Percentiles rank a stretch among this genome's conserved stretches.
Evolutionary conservation across 2,113 vertebrate species (phyloP).

Genomic region (Nerophis lumbriciformis): DNA sequence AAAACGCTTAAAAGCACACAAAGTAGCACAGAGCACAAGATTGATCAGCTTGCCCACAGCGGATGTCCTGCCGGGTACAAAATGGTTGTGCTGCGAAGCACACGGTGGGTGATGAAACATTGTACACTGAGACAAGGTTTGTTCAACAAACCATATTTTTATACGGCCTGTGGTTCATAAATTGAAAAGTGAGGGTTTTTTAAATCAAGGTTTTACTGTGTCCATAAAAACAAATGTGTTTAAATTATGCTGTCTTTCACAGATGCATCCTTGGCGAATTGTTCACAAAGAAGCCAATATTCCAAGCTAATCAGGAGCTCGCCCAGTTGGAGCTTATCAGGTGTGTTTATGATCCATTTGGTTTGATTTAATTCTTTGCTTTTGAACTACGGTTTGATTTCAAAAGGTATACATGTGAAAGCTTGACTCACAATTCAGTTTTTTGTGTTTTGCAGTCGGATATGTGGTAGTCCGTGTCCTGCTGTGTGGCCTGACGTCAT

Average conservation of each 20-base stretch:
- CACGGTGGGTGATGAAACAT: too few relatives aligned
- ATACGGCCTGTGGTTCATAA: too few relatives aligned
- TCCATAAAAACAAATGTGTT: background rate
- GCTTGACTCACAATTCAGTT: background rate
- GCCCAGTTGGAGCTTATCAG: conserved; percentile 98
- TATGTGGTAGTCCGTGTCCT: conserved; percentile 95
- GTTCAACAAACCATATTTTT: too few relatives aligned
- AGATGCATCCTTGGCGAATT: conserved; percentile 98
- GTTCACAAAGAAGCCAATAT: conserved; percentile 98
- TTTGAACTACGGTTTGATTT: background rate
- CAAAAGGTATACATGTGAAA: background rate
- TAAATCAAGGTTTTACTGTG: too few relatives aligned
- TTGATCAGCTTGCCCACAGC: too few relatives aligned
- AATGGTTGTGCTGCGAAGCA: too few relatives aligned
- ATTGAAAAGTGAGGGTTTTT: too few relatives aligned
- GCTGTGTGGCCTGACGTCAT: conserved; percentile 98
- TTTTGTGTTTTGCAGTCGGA: conserved; percentile 74
- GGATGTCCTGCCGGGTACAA: too few relatives aligned
- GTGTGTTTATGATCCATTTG: conserved; percentile 55
- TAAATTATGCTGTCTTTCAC: conserved; percentile 21
- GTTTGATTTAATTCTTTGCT: too few relatives aligned
- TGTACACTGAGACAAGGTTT: too few relatives aligned
- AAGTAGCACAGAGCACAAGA: too few relatives aligned
- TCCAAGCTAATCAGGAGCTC: conserved; percentile 98
- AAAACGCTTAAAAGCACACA: too few relatives aligned